phyloP scores from a whole-genome alignment of 2,113 vertebrate genomes.

The Neofelis nebulosa region DNA sequence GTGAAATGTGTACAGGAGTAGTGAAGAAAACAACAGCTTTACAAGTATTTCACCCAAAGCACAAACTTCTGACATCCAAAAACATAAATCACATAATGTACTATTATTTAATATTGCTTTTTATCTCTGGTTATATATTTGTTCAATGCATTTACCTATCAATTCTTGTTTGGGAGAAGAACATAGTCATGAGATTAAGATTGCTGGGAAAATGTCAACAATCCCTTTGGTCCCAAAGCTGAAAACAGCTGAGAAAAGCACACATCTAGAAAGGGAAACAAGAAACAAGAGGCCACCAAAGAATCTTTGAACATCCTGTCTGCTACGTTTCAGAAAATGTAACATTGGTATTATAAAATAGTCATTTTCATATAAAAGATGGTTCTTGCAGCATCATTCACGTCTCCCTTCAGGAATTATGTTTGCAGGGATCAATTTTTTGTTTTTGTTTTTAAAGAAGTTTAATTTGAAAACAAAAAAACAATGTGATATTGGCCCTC shows the following conservation, averaged over 20 bases:
- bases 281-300: slow-evolving; percentile 74
- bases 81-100: slow-evolving; percentile 74
- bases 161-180: slow-evolving; percentile 80
- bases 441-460: slow-evolving; percentile 59
- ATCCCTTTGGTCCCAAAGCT: slow-evolving; percentile 88
- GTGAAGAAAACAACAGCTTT: slow-evolving; percentile 79
- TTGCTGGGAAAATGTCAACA: slow-evolving; percentile 78
- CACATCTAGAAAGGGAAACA: slow-evolving; percentile 67
- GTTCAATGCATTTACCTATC: slow-evolving; percentile 73
- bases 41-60: slow-evolving; percentile 82
- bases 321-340: slow-evolving; percentile 81
- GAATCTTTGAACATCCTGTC: slow-evolving; percentile 76
- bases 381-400: slow-evolving; percentile 84
- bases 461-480: slow-evolving; percentile 76
- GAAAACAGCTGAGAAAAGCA: slow-evolving; percentile 81
- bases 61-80: slow-evolving; percentile 76
- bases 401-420: slow-evolving; percentile 78
- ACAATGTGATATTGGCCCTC: slow-evolving; percentile 74
- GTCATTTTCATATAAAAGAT: slow-evolving; percentile 86
- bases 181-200: slow-evolving; percentile 80
- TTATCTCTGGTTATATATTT: slow-evolving; percentile 73
- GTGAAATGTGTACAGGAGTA: slow-evolving; percentile 54
- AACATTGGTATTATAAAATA: slow-evolving; percentile 85
- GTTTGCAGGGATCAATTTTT: slow-evolving; percentile 73
- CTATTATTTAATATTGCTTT: slow-evolving; percentile 84